Conservation (phyloP, 2,888 invertebrate species). For the Apantesis nais region DNA sequence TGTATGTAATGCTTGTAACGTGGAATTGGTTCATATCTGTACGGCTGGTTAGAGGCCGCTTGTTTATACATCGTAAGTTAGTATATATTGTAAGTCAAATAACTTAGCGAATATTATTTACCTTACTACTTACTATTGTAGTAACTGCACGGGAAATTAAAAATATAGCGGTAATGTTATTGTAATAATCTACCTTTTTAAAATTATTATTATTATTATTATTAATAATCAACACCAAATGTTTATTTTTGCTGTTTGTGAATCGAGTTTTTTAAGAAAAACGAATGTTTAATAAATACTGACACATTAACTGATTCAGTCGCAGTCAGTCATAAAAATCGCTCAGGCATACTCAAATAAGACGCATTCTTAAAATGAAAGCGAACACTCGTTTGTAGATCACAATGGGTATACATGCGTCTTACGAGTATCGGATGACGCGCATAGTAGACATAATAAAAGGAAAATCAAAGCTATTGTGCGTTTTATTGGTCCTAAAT, state of each 20-base stretch:
- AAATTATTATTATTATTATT: too few relatives aligned
- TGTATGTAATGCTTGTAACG: neutral
- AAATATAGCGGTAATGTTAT: neutral
- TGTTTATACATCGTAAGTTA: neutral
- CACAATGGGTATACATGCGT: conserved; percentile 24
- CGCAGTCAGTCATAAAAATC: conserved; percentile 26
- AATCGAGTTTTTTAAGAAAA: neutral
- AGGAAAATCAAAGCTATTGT: conserved; percentile 71
- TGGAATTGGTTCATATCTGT: neutral
- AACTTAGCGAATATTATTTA: neutral
- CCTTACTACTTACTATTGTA: neutral
- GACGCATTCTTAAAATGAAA: conserved; percentile 16
- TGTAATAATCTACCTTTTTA: neutral
- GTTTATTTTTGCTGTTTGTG: neutral
- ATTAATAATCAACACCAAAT: neutral
- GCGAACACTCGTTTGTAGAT: conserved; percentile 15
- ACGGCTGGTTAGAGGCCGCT: neutral
- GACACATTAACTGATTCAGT: conserved; percentile 21
- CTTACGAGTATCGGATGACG: conserved; percentile 52
- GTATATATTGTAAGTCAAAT: neutral
- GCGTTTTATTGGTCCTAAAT: conserved; percentile 71
- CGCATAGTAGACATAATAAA: conserved; percentile 67
- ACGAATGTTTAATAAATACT: conserved; percentile 19
- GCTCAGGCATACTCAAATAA: conserved; percentile 24
- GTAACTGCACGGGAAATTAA: neutral